phyloP scores from a whole-genome alignment of 2,113 vertebrate species.

The Bathybates hornii region DNA sequence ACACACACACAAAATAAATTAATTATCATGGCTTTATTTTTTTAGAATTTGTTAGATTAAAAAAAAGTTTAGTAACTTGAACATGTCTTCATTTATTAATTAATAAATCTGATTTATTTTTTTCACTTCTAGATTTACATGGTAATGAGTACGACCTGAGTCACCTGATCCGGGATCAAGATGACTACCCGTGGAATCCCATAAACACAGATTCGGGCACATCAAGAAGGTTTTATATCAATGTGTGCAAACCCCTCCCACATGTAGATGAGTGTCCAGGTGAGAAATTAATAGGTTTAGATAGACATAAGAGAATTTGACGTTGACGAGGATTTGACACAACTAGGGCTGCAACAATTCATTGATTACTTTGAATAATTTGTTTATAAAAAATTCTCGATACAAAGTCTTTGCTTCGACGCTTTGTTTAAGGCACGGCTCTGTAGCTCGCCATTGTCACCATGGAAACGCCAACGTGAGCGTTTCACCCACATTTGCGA shows the following conservation, averaged over 20 bases:
- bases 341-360: neutral
- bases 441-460: neutral
- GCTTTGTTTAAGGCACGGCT: neutral
- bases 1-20: rapidly evolving
- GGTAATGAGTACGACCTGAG: conserved; percentile 92
- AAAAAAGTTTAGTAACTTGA: neutral
- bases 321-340: neutral
- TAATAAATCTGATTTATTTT: neutral
- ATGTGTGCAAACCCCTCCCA: conserved; percentile 86
- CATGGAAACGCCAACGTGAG: neutral
- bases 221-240: conserved; percentile 82
- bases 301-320: neutral
- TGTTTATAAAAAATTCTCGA: neutral
- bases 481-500: rapidly evolving
- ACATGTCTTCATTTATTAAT: neutral
- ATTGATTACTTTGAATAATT: neutral
- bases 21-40: neutral
- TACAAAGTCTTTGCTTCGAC: neutral
- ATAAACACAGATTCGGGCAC: conserved; percentile 73
- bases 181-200: conserved; percentile 78
- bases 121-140: conserved; percentile 71
- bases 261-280: conserved; percentile 74
- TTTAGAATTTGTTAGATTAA: neutral
- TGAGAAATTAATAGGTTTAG: conserved; percentile 15
- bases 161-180: conserved; percentile 71